Evolutionary conservation across 1,140 invertebrate genomes (phyloP).

Genomic region (Philopotamus ludificatus): DNA sequence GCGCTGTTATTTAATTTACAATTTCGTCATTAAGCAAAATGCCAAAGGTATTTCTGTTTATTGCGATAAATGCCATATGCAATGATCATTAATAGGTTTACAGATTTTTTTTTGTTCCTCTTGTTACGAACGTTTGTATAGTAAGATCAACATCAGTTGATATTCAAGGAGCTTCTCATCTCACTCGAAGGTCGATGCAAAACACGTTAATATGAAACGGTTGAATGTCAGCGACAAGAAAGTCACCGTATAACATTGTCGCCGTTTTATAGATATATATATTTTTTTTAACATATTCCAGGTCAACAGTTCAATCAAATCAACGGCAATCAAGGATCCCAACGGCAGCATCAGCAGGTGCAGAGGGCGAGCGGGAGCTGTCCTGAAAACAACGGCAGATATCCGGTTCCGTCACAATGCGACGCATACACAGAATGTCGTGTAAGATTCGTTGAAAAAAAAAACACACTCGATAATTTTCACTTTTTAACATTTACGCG

Average conservation of each 20-base stretch:
- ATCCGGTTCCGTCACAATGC: conserved; percentile 68
- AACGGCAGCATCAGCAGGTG: conserved; percentile 3
- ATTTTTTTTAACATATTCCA: not conserved
- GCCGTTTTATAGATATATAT: not conserved
- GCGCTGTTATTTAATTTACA: no score
- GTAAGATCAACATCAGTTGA: no score
- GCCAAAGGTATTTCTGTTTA: not conserved
- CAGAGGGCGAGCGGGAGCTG: conserved; percentile 48
- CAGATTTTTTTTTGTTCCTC: not conserved
- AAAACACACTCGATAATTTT: no score
- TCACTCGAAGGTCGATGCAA: conserved; percentile 7
- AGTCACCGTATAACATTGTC: no score
- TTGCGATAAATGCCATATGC: not conserved
- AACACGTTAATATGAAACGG: not conserved
- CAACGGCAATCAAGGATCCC: conserved; percentile 67
- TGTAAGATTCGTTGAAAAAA: no score
- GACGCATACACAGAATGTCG: conserved; percentile 66
- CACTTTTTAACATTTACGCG: conserved; percentile 16
- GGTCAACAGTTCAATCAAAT: conserved; percentile 59
- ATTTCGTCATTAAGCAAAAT: not conserved
- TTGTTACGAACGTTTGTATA: no score
- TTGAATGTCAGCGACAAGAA: no score
- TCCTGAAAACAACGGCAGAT: conserved; percentile 68
- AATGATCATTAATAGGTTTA: not conserved
- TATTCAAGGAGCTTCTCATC: not conserved